These are phyloP conservation scores for Zosterops borbonicus DNA, from an alignment of 2,113 vertebrate genomes.

Conservation along the genomic window DNA sequence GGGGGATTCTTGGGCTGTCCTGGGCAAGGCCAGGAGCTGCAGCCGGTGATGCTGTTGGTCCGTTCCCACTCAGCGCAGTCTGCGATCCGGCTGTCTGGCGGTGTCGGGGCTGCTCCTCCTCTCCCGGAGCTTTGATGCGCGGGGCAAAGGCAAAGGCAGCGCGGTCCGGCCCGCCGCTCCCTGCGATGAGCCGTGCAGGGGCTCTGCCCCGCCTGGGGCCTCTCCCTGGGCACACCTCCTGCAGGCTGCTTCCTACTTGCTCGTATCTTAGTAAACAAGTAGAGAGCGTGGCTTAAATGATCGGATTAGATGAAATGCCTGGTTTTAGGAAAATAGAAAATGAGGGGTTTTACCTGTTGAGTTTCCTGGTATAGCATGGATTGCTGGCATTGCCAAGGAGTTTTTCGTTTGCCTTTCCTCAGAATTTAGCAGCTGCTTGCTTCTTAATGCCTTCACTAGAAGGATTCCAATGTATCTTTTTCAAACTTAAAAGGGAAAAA, in stretches of 20 bases:
- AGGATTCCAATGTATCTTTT: background rate
- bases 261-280: fast-evolving
- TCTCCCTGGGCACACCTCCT: fast-evolving
- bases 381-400: too few species aligned
- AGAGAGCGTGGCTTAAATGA: fast-evolving
- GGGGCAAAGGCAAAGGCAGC: background rate
- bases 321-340: background rate
- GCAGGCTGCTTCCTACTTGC: background rate
- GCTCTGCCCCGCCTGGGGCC: background rate
- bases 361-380: fast-evolving
- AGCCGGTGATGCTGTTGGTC: background rate
- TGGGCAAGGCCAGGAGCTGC: background rate
- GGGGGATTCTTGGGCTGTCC: too few species aligned
- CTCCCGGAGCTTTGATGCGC: background rate
- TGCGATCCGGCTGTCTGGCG: fast-evolving
- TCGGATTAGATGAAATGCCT: background rate
- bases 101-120: fast-evolving
- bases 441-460: background rate
- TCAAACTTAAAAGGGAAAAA: background rate
- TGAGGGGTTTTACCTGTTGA: background rate
- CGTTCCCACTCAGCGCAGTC: fast-evolving
- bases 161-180: fast-evolving
- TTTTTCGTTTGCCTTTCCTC: fast-evolving
- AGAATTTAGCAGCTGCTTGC: background rate
- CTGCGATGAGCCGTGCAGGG: fast-evolving